Percentiles rank a stretch among this genome's conserved stretches.
phyloP scores from a whole-genome alignment of 2,113 vertebrate species.

The Zosterops pallidus region DNA sequence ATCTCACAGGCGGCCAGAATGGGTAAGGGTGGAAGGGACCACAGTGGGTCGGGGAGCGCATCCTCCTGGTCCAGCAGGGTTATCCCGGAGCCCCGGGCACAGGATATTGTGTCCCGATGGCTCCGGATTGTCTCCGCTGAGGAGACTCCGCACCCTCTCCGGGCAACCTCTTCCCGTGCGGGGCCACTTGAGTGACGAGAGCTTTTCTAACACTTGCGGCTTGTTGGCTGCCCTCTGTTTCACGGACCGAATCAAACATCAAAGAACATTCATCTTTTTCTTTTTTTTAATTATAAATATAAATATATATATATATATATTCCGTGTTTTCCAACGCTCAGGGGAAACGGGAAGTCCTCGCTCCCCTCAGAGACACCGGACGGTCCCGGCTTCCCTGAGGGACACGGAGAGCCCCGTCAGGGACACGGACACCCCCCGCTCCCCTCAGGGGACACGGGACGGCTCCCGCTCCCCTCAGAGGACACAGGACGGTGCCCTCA shows the following conservation, averaged over 20 bases:
- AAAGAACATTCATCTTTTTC: neutral
- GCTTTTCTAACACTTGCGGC: neutral
- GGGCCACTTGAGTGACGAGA: accelerated
- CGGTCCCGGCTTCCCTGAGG: neutral
- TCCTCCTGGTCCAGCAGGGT: neutral
- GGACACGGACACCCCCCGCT: neutral
- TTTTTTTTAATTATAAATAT: too few relatives aligned
- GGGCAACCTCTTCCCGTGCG: accelerated
- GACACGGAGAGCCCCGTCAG: neutral
- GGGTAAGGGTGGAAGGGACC: neutral
- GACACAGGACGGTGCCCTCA: neutral
- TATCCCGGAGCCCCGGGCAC: neutral
- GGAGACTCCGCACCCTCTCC: neutral
- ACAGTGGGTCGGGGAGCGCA: neutral
- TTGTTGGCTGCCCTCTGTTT: too few relatives aligned
- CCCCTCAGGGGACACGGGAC: too few relatives aligned
- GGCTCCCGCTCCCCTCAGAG: neutral
- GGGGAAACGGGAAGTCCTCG: accelerated
- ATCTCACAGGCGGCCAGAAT: neutral
- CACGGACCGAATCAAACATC: neutral
- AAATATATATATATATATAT: too few relatives aligned
- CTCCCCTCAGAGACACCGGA: neutral
- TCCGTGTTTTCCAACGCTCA: neutral
- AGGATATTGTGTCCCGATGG: neutral
- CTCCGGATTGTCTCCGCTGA: accelerated